Evolutionary conservation across 2,797 vertebrate species (phyloP).

Genomic region (Telmatherina bonti): DNA sequence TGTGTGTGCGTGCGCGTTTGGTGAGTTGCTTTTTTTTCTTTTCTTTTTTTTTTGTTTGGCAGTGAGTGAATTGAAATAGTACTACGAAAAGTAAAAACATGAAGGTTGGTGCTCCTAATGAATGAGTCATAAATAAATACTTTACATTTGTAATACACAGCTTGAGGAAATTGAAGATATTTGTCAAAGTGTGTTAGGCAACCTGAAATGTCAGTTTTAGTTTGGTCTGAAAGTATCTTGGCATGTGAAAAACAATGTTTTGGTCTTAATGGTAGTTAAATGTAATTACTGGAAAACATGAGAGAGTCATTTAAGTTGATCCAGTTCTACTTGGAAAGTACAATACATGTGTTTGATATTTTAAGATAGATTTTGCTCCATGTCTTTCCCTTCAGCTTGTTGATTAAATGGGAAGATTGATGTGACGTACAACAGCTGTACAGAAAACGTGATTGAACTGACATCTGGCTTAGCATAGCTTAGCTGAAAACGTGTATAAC

Average conservation of each 20-base stretch:
- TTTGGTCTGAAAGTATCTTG: conserved; percentile 25
- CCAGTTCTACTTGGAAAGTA: conserved; percentile 34
- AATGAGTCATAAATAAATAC: conserved; percentile 45
- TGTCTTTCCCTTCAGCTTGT: not conserved
- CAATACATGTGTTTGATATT: conserved; percentile 12
- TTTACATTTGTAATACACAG: conserved; percentile 50
- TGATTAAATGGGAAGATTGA: not conserved
- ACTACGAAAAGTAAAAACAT: conserved; percentile 48
- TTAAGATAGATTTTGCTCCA: conserved; percentile 1
- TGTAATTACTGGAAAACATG: conserved; percentile 35
- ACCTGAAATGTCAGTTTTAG: conserved; percentile 31
- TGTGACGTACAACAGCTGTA: not conserved
- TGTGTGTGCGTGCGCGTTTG: conserved; percentile 13
- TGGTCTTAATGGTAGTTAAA: conserved; percentile 33
- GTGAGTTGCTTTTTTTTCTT: conserved; percentile 57
- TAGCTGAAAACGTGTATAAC: not conserved
- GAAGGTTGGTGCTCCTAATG: conserved; percentile 39
- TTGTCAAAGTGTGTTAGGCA: conserved; percentile 30
- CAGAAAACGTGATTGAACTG: not conserved
- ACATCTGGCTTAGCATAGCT: not conserved
- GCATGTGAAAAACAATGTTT: conserved; percentile 18
- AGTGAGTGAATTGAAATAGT: conserved; percentile 42
- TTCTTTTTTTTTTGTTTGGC: conserved; percentile 45
- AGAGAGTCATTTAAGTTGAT: conserved; percentile 30
- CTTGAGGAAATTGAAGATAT: conserved; percentile 20